Conservation (phyloP, 2,113 vertebrate species). For the Corythornis vintsioides region DNA sequence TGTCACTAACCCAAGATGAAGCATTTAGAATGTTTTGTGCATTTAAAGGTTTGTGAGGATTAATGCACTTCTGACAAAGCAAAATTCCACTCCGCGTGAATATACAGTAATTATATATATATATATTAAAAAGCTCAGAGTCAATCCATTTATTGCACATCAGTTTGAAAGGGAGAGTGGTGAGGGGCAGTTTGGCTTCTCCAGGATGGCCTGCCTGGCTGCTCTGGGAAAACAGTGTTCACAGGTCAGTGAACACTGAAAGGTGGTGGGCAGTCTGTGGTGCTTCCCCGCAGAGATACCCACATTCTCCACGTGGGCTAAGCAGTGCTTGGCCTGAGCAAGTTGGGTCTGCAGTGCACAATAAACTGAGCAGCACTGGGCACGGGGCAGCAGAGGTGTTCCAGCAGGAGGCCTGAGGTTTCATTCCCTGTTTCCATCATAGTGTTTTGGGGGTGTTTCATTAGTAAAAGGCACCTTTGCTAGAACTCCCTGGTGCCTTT, state of each 20-base stretch:
- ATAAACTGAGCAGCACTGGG: background rate
- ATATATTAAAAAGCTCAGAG: too few species aligned
- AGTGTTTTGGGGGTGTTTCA: background rate
- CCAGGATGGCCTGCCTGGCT: background rate
- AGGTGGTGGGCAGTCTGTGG: fast-evolving
- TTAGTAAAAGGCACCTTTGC: background rate
- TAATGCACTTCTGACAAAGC: background rate
- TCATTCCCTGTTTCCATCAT: background rate
- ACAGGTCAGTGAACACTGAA: background rate
- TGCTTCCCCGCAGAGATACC: fast-evolving
- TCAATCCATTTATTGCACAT: background rate
- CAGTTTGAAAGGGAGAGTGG: background rate
- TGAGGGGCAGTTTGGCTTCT: background rate
- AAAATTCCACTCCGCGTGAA: background rate
- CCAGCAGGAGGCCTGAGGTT: background rate
- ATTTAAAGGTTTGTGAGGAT: background rate
- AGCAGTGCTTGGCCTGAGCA: background rate
- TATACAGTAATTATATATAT: background rate
- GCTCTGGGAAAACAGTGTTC: background rate
- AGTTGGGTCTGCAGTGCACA: background rate
- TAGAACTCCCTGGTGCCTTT: background rate
- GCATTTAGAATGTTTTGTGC: background rate
- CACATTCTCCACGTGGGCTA: fast-evolving
- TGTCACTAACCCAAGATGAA: background rate
- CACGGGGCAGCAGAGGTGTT: background rate